Evolutionary conservation across 2,888 invertebrate genomes (phyloP).

Genomic region (Andrena fulva): DNA sequence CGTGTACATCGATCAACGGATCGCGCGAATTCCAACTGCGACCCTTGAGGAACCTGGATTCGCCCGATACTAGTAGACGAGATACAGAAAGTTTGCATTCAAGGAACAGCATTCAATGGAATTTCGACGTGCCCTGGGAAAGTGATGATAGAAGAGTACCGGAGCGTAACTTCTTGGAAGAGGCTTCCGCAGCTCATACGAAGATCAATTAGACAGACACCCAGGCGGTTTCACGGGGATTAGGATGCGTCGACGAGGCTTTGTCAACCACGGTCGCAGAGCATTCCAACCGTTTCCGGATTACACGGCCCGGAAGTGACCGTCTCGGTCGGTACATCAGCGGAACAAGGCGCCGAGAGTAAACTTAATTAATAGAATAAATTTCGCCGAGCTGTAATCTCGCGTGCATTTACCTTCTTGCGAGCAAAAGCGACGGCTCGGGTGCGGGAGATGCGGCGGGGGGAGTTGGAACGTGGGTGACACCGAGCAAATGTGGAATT

Average conservation of each 20-base stretch:
- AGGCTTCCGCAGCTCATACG: background rate
- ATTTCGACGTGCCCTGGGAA: too few relatives aligned
- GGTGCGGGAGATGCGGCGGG: constrained; percentile 12
- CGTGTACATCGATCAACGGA: background rate
- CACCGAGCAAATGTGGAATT: constrained; percentile 67
- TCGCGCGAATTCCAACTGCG: constrained; percentile 6
- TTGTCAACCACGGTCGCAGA: background rate
- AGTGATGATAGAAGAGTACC: too few relatives aligned
- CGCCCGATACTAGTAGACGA: too few relatives aligned
- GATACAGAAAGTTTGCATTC: too few relatives aligned
- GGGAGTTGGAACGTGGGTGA: constrained; percentile 17
- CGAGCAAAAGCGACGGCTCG: constrained; percentile 28
- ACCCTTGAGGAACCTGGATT: background rate
- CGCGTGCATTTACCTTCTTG: constrained; percentile 72
- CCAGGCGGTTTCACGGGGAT: constrained; percentile 31
- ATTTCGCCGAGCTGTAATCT: constrained; percentile 71
- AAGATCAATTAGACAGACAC: background rate
- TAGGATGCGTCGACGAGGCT: constrained; percentile 28
- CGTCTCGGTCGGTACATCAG: constrained; percentile 48
- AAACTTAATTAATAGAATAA: constrained; percentile 78
- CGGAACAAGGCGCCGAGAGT: constrained; percentile 49
- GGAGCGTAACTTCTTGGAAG: background rate
- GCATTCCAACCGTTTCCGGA: constrained; percentile 25
- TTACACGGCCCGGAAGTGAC: constrained; percentile 59
- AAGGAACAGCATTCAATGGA: too few relatives aligned